Percentiles rank a stretch among this genome's conserved stretches.
Evolutionary conservation across 2,113 vertebrate genomes (phyloP).

Genomic region (Syrmaticus mikado): DNA sequence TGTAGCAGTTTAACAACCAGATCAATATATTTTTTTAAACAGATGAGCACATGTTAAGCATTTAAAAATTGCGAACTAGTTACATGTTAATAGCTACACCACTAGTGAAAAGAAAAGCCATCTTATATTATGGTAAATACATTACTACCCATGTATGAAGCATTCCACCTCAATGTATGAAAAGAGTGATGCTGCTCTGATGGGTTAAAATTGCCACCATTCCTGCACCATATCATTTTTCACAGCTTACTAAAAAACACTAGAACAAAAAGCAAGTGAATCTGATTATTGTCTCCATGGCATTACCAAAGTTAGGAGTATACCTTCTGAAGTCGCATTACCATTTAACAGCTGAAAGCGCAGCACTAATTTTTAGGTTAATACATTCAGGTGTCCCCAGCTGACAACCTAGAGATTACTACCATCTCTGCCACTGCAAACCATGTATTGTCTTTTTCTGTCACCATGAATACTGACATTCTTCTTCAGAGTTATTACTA

Average conservation of each 20-base stretch:
- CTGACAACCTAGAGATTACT: neutral
- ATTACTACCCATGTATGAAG: neutral
- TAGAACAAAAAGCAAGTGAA: neutral
- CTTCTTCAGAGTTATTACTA: neutral
- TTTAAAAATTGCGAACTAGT: neutral
- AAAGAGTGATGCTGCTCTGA: neutral
- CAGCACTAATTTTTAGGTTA: neutral
- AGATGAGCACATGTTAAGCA: neutral
- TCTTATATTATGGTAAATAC: no score
- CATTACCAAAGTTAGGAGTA: neutral
- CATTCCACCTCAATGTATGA: neutral
- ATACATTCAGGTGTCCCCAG: no score
- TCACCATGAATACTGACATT: rapidly evolving
- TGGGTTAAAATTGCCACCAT: neutral
- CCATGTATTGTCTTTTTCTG: no score
- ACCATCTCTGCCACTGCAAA: neutral
- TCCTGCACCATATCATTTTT: neutral
- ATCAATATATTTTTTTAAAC: neutral
- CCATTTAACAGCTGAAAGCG: neutral
- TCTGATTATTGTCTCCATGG: neutral
- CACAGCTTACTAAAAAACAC: neutral
- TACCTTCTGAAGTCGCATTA: neutral
- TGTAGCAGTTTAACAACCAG: neutral
- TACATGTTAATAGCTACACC: neutral
- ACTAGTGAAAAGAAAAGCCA: neutral